A percentile compares a stretch with the other conserved stretches of the same genome.
phyloP scores from a whole-genome alignment of 2,797 vertebrate genomes.

The Gorsachius magnificus region DNA sequence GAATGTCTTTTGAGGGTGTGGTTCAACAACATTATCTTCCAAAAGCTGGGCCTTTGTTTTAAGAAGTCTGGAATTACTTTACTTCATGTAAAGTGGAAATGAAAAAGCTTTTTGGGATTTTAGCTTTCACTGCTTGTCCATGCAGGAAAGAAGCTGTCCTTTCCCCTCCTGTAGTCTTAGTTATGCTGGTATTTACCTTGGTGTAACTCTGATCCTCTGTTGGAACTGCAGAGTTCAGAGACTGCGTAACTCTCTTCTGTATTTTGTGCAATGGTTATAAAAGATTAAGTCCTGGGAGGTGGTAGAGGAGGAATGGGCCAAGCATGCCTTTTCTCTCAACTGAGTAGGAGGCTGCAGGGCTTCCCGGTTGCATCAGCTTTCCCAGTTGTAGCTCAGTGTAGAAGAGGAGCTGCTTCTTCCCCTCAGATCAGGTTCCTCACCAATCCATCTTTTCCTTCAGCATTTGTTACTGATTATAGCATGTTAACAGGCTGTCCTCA shows the following conservation, averaged over 20 bases:
- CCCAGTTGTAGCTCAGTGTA: neutral
- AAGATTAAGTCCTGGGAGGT: neutral
- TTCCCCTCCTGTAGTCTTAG: neutral
- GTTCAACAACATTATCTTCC: neutral
- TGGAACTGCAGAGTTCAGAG: neutral
- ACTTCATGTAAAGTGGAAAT: neutral
- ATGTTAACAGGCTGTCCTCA: neutral
- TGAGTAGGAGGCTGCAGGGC: neutral
- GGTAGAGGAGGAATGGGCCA: neutral
- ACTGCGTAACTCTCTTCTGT: neutral
- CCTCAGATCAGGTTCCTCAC: neutral
- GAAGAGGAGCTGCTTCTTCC: neutral
- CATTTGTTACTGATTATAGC: neutral
- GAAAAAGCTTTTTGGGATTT: neutral
- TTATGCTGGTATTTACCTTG: neutral
- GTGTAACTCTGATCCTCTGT: neutral
- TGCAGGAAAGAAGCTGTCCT: neutral
- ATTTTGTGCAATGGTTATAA: neutral
- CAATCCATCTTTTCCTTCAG: neutral
- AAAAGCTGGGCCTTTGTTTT: neutral
- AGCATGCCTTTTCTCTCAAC: neutral
- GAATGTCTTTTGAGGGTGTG: neutral
- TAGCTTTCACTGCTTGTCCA: neutral
- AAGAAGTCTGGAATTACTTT: slow-evolving; percentile 3
- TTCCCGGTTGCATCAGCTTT: neutral